Conservation (phyloP, 2,113 vertebrate species). For the Theristicus caerulescens region DNA sequence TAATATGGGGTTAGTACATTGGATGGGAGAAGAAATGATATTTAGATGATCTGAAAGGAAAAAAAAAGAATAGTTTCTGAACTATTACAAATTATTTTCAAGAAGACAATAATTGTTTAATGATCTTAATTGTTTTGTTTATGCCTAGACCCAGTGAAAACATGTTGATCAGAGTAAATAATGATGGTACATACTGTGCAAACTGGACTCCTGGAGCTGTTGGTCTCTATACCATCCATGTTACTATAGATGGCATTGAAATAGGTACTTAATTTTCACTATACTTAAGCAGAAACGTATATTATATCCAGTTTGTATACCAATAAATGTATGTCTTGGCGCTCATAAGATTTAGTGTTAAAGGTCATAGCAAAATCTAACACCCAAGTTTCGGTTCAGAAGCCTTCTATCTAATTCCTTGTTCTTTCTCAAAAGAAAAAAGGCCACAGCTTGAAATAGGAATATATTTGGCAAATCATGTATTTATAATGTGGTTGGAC, state of each 20-base stretch:
- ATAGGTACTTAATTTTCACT: slow-evolving; percentile 81
- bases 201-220: slow-evolving; percentile 99
- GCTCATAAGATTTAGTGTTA: neutral
- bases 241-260: slow-evolving; percentile 98
- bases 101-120: neutral
- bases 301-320: neutral
- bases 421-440: neutral
- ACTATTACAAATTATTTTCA: neutral
- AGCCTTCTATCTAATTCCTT: neutral
- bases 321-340: neutral
- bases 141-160: slow-evolving; percentile 93
- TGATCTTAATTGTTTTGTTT: slow-evolving; percentile 3
- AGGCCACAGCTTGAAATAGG: neutral
- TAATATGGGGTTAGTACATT: neutral
- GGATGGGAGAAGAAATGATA: neutral
- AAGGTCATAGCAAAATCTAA: neutral
- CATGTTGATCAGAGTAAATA: slow-evolving; percentile 98
- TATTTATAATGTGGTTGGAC: neutral
- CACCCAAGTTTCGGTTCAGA: neutral
- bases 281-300: neutral
- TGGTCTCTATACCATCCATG: slow-evolving; percentile 97
- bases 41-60: neutral
- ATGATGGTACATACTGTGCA: slow-evolving; percentile 97
- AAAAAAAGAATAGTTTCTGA: neutral
- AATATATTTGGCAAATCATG: neutral